Conservation (phyloP, 2,113 vertebrate species). For the Struthio camelus region DNA sequence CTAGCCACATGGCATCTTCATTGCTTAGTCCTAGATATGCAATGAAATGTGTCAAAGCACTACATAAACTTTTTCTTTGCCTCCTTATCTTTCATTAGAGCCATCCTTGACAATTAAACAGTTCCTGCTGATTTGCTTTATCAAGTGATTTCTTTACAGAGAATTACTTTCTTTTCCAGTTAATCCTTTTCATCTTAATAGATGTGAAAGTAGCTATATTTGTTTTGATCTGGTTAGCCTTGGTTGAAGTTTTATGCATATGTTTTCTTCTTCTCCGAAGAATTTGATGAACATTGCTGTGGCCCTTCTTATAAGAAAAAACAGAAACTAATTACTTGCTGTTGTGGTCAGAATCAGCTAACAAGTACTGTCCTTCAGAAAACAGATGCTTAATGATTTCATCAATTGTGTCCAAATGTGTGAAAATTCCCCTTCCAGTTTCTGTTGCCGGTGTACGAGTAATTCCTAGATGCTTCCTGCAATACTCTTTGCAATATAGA, state of each 20-base stretch:
- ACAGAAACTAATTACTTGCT: not conserved
- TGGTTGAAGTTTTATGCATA: not conserved
- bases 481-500: not conserved
- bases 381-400: not conserved
- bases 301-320: not conserved
- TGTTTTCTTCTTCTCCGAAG: not conserved
- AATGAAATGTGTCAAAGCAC: not conserved
- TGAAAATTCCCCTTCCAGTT: not conserved
- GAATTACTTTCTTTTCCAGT: not conserved
- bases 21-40: not conserved
- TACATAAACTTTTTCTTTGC: not conserved
- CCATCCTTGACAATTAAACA: not conserved
- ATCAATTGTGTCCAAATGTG: not conserved
- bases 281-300: not conserved
- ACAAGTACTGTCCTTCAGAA: not conserved
- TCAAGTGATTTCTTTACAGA: not conserved
- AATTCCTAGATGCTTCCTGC: not conserved
- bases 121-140: not conserved
- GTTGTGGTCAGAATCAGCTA: not conserved
- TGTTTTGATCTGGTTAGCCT: not conserved
- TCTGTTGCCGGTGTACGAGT: not conserved
- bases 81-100: not conserved
- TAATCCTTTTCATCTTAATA: not conserved
- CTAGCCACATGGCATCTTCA: not conserved
- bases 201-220: not conserved